Conservation (phyloP, 2,797 vertebrate genomes). For the Rachycentron canadum region DNA sequence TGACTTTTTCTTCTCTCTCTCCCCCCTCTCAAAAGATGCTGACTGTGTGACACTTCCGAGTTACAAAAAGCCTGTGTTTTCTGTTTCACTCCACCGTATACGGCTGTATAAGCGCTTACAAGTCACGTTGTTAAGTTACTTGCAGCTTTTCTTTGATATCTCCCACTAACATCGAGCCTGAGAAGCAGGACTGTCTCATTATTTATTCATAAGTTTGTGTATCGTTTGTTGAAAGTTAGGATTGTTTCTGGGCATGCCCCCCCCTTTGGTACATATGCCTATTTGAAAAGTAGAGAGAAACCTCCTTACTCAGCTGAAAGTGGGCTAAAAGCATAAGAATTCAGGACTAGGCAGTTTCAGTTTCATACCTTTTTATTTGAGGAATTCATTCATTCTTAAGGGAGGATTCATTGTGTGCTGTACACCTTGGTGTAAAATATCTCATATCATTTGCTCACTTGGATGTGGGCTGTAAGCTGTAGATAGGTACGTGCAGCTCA, state of each 20-base stretch:
- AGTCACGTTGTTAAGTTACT: neutral
- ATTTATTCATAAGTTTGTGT: conserved; percentile 51
- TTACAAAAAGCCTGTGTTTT: conserved; percentile 12
- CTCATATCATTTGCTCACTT: neutral
- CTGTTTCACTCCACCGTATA: neutral
- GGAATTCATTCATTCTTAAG: neutral
- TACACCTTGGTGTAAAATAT: neutral
- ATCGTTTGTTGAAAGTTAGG: conserved; percentile 61
- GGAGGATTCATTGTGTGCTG: neutral
- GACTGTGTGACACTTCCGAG: conserved; percentile 50
- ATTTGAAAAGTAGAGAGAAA: conserved; percentile 29
- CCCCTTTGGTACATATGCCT: conserved; percentile 2
- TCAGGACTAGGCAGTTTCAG: neutral
- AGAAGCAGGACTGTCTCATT: conserved; percentile 19
- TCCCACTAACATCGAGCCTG: conserved; percentile 1
- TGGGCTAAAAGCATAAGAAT: conserved; percentile 5
- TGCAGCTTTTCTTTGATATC: neutral
- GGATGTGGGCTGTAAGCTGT: neutral
- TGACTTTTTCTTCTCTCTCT: conserved; percentile 55
- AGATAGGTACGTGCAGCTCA: neutral
- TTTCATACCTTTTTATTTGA: conserved; percentile 18
- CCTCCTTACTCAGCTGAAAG: conserved; percentile 2
- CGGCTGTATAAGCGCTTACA: neutral
- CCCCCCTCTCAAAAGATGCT: conserved; percentile 35
- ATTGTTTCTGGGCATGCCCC: conserved; percentile 5